Evolutionary conservation across 2,888 invertebrate genomes (phyloP).

Genomic region (Exephanes ischioxanthus): DNA sequence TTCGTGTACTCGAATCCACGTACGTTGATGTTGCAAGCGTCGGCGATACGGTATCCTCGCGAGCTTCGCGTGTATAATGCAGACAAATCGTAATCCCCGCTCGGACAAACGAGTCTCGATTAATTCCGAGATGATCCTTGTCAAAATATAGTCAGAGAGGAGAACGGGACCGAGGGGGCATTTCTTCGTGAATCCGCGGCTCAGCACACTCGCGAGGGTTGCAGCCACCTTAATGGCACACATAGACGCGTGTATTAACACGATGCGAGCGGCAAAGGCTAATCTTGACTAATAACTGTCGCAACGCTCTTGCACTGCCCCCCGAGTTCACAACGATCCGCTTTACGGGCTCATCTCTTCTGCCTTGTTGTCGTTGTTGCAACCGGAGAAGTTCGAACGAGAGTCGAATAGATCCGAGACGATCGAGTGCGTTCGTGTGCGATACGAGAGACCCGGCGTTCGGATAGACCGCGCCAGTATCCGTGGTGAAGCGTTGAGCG

Average conservation of each 20-base stretch:
- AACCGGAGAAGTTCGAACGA: constrained; percentile 26
- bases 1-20: not conserved
- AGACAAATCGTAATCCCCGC: constrained; percentile 83
- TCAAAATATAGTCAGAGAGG: constrained; percentile 79
- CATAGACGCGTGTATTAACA: constrained; percentile 26
- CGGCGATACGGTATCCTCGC: constrained; percentile 49
- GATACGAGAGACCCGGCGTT: constrained; percentile 16
- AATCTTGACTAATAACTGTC: constrained; percentile 83
- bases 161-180: constrained; percentile 23
- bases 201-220: not conserved
- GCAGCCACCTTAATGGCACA: not conserved
- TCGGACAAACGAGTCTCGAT: constrained; percentile 80
- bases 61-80: constrained; percentile 76
- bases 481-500: constrained; percentile 27
- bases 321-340: constrained; percentile 44
- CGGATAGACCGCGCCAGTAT: not conserved
- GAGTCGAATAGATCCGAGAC: constrained; percentile 17
- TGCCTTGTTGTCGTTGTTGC: constrained; percentile 27
- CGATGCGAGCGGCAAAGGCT: constrained; percentile 68
- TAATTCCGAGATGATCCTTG: constrained; percentile 83
- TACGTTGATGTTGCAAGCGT: not conserved
- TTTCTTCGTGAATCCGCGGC: constrained; percentile 8
- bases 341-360: constrained; percentile 36
- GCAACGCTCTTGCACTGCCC: constrained; percentile 64
- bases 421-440: constrained; percentile 35